Evolutionary conservation across 2,888 invertebrate species (phyloP), one percentile per base, ranked within the genome.

Genomic region (Synergus itoensis): DNA sequence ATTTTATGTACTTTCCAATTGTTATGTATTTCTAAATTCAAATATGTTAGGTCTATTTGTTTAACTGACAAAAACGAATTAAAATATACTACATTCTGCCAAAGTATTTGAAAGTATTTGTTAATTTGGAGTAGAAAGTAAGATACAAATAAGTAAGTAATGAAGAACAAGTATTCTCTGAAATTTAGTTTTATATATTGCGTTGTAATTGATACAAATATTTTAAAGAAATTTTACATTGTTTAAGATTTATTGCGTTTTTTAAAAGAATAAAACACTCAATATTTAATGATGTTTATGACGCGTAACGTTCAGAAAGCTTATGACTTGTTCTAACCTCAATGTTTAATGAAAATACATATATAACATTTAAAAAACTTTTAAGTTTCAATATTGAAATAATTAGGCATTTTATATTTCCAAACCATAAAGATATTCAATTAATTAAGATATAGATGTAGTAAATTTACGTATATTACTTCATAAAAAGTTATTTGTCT

Each of bases 301-400:
- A 8, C 53, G 8, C n/a, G 2, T 53, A 53, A 16, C 16, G n/a
- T n/a, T n/a, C 2, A 53, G 8, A 53, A 53, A 53, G 8, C n/a
- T n/a, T n/a, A 8, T n/a, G n/a, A 8, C n/a, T 53, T n/a, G 43
- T 67, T 45, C 67, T 67, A 67, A 67, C 67, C 67, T 67, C 21
- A 67, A 7, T 28, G n/a, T 8, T 53, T 53, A n/a, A 2, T 7
- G 8, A 8, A 53, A 53, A 28, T 28, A 28, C 28, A 53, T 8
- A 4, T 40, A 41, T n/a, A n/a, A 1, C 8, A n/a, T 53, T 53
- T 0, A n/a, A 2, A 8, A n/a, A n/a, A 53, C 5, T 0, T 16
- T 53, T 53, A 53, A 53, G 0, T 53, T 53, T n/a, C 7, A n/a
- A 53, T n/a, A 8, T n/a, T 8, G 7, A 48, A n/a, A 7, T 48